These are phyloP conservation scores for Capreolus pygargus DNA, from an alignment of 2,113 vertebrate genomes.

Conservation along the genomic window DNA sequence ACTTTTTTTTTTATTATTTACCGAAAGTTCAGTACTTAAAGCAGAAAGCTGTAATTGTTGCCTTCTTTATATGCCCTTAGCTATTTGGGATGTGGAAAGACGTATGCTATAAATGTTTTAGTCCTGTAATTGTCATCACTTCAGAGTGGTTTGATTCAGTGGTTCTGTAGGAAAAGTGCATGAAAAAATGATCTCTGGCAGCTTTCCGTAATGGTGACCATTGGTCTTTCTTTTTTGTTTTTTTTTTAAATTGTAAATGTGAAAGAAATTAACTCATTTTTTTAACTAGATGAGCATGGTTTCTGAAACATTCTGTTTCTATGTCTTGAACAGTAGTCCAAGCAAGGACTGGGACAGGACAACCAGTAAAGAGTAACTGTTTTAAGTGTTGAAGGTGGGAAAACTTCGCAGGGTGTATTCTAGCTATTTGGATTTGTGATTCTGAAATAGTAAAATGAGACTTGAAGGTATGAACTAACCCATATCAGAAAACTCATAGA, in stretches of 20 bases:
- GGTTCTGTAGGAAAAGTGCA: constrained; percentile 35
- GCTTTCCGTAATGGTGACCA: neutral
- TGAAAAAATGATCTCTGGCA: constrained; percentile 48
- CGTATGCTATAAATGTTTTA: constrained; percentile 59
- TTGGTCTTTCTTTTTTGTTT: constrained; percentile 42
- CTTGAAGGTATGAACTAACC: neutral
- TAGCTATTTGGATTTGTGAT: neutral
- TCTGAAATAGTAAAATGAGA: neutral
- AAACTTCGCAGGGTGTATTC: neutral
- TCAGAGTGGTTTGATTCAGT: constrained; percentile 57
- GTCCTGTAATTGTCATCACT: constrained; percentile 65
- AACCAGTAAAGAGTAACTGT: too few species aligned
- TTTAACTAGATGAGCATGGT: neutral
- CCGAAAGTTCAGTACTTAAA: constrained; percentile 56
- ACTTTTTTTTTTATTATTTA: neutral
- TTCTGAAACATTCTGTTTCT: neutral
- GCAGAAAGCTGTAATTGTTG: constrained; percentile 70
- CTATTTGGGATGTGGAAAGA: constrained; percentile 62
- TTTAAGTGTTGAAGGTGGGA: neutral
- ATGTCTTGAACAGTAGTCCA: neutral
- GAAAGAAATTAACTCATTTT: neutral
- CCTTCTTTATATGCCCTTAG: constrained; percentile 63
- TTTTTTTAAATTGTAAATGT: constrained; percentile 47
- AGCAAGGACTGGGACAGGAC: neutral
- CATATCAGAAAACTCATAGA: neutral